These are phyloP conservation scores for Dynastes grantii DNA, from an alignment of 2,888 invertebrate genomes.

Conservation along the genomic window DNA sequence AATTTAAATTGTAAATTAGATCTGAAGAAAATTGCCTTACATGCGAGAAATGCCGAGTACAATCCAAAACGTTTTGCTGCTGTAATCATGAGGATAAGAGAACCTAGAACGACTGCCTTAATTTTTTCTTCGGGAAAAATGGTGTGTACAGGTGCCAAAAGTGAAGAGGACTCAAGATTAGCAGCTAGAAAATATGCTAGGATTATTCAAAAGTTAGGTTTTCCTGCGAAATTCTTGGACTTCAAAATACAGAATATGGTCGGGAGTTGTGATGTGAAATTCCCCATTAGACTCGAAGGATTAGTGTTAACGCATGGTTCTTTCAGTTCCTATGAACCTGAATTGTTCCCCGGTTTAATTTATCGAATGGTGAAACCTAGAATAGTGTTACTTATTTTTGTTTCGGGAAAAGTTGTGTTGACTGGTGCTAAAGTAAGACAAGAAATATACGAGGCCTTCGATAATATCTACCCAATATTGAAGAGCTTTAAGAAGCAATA, in stretches of 20 bases:
- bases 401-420: constrained; percentile 88
- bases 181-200: constrained; percentile 88
- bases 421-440: constrained; percentile 85
- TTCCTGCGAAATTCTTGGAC: constrained; percentile 83
- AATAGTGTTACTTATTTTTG: constrained; percentile 87
- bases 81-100: constrained; percentile 96
- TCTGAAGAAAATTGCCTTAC: constrained; percentile 96
- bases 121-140: constrained; percentile 91
- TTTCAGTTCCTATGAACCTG: constrained; percentile 86
- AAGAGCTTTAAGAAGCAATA: constrained; percentile 82
- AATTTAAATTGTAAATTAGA: constrained; percentile 96
- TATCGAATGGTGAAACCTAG: constrained; percentile 88
- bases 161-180: constrained; percentile 84
- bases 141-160: constrained; percentile 91
- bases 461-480: constrained; percentile 84
- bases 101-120: constrained; percentile 89
- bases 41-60: constrained; percentile 98
- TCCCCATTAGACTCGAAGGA: constrained; percentile 86
- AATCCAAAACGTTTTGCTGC: constrained; percentile 99
- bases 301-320: constrained; percentile 87
- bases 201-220: constrained; percentile 87
- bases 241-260: constrained; percentile 92
- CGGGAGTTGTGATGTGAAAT: constrained; percentile 89
- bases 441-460: constrained; percentile 85
- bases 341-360: constrained; percentile 88